Evolutionary conservation across 2,113 vertebrate species (phyloP).

Genomic region (Mus pahari): DNA sequence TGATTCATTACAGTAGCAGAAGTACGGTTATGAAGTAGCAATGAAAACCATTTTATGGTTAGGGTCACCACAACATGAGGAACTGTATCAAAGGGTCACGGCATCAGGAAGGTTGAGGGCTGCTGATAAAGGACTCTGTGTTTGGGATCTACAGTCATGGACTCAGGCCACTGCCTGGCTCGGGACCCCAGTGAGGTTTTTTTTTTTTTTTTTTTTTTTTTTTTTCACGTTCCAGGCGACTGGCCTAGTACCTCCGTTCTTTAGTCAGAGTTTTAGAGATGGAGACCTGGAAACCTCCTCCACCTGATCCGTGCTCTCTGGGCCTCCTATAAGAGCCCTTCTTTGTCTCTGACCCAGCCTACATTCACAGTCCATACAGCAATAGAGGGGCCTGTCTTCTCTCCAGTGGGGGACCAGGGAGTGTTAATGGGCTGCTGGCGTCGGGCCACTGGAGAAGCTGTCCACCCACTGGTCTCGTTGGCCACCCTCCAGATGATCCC

Average conservation of each 20-base stretch:
- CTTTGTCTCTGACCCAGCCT: neutral
- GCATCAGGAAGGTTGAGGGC: neutral
- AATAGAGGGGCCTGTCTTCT: neutral
- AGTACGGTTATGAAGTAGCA: neutral
- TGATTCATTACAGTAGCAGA: neutral
- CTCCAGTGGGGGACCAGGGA: neutral
- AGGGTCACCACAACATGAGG: neutral
- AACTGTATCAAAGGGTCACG: neutral
- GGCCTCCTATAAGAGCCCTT: neutral
- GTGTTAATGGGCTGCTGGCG: neutral
- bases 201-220: neutral
- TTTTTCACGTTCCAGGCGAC: neutral
- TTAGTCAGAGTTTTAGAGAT: neutral
- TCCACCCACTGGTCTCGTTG: neutral
- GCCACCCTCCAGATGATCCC: neutral
- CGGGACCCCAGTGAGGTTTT: neutral
- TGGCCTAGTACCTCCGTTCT: neutral
- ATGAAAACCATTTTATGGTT: too few relatives aligned
- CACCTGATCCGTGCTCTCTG: neutral
- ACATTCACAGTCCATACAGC: neutral
- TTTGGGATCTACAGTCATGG: neutral
- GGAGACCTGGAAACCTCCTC: neutral
- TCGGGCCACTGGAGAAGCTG: constrained; percentile 11
- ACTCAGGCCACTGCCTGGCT: neutral
- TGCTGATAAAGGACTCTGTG: neutral